Percentiles rank a stretch among this genome's conserved stretches.
Evolutionary conservation across 1,140 invertebrate genomes (phyloP).

Genomic region (Drosophila truncata): DNA sequence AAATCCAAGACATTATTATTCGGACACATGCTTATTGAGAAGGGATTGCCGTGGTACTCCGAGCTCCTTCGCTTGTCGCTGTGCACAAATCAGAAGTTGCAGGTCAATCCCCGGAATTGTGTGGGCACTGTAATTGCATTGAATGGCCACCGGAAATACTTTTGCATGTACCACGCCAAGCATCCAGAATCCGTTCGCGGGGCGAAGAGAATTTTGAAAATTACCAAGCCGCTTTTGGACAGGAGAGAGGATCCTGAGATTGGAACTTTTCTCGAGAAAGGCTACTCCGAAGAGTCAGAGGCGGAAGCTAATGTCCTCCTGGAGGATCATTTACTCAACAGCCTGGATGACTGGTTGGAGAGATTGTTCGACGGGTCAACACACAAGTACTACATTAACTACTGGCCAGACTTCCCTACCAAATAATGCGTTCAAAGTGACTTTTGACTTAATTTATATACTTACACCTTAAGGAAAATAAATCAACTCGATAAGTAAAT

Average conservation of each 20-base stretch:
- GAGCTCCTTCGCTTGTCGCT: slow-evolving; percentile 94
- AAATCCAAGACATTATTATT: slow-evolving; percentile 98
- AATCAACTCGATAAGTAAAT: neutral
- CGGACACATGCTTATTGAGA: slow-evolving; percentile 95
- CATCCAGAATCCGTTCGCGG: slow-evolving; percentile 88
- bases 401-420: slow-evolving; percentile 96
- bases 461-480: neutral
- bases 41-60: slow-evolving; percentile 96
- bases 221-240: slow-evolving; percentile 81
- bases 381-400: slow-evolving; percentile 97
- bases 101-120: slow-evolving; percentile 98
- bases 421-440: slow-evolving; percentile 54
- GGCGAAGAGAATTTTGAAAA: slow-evolving; percentile 82
- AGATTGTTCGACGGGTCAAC: slow-evolving; percentile 98
- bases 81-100: slow-evolving; percentile 91
- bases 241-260: slow-evolving; percentile 89
- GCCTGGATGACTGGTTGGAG: slow-evolving; percentile 98
- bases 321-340: slow-evolving; percentile 94
- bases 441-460: slow-evolving; percentile 5
- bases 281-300: slow-evolving; percentile 90
- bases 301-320: slow-evolving; percentile 78
- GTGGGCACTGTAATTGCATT: slow-evolving; percentile 98
- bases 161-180: slow-evolving; percentile 99
- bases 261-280: slow-evolving; percentile 92
- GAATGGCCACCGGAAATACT: slow-evolving; percentile 98